phyloP scores from a whole-genome alignment of 2,888 invertebrate genomes.

The Drosophila birchii region DNA sequence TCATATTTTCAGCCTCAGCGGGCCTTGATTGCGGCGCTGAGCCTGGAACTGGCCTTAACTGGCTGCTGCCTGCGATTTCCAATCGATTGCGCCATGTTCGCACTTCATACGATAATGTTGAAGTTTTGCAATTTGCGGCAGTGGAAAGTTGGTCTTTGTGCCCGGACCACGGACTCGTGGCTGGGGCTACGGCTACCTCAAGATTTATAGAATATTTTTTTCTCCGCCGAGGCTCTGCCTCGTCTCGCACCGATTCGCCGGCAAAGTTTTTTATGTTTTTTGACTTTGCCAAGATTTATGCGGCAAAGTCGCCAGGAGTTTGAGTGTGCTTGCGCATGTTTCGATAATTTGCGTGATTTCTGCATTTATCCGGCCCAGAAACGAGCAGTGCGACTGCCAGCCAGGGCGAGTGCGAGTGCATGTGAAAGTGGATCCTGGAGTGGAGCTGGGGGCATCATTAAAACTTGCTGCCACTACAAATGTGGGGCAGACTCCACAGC shows the following conservation, averaged over 20 bases:
- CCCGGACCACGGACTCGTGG: conserved; percentile 14
- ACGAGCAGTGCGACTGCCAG: conserved; percentile 28
- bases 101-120: conserved; percentile 77
- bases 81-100: conserved; percentile 80
- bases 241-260: conserved; percentile 2
- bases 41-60: conserved; percentile 27
- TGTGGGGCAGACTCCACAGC: conserved; percentile 68
- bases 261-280: conserved; percentile 49
- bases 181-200: conserved; percentile 56
- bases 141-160: conserved; percentile 71
- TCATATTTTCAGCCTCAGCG: background rate
- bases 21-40: conserved; percentile 19
- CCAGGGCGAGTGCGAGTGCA: conserved; percentile 23
- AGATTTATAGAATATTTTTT: conserved; percentile 73
- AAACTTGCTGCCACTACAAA: conserved; percentile 74
- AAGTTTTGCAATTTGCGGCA: conserved; percentile 81
- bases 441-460: conserved; percentile 66
- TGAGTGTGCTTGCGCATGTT: conserved; percentile 75
- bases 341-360: conserved; percentile 81
- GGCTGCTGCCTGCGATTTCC: conserved; percentile 70
- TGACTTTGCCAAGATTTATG: conserved; percentile 76
- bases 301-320: conserved; percentile 71
- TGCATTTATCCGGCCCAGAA: conserved; percentile 61
- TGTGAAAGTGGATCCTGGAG: conserved; percentile 49
- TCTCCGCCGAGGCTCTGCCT: conserved; percentile 17